Evolutionary conservation across 2,797 vertebrate species (phyloP), one percentile per base, ranked within the genome.

Genomic region (Sciaenops ocellatus): DNA sequence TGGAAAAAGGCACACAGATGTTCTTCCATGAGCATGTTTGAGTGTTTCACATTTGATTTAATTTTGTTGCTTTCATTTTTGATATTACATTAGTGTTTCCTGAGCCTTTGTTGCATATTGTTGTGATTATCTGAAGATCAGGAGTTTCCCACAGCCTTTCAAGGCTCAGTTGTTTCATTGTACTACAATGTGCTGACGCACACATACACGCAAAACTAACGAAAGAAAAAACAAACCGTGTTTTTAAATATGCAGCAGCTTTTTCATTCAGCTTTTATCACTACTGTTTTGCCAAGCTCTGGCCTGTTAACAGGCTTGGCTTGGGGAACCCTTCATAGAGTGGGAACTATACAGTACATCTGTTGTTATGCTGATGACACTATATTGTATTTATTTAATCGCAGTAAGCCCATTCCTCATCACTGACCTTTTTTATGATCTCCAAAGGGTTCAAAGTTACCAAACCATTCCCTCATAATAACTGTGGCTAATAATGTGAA

Each of bases 281-380:
- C 12, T 41, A 5, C 9, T 28, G 20, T 20, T 42, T 13, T 20
- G 8, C 54, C 24, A 34, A 78, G 16, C 34, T 67, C 55, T 34
- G 47, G 16, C n/a, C n/a, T 30, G 6, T 68, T 69, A n/a, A 44
- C 61, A 66, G 38, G 7, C 64, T 69, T 57, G 54, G 59, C n/a
- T 60, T 7, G 13, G 20, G 44, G 24, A 62, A 41, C 47, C 47
- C 30, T 26, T 41, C 11, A 17, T 51, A 18, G 13, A 30, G 16
- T 52, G 52, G 54, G 4, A 47, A 59, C 57, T 10, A 22, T n/a
- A n/a, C 8, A 56, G 15, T 16, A 46, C 4, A 56, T 50, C 9
- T 68, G 30, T 69, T 6, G 0, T 51, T 74, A 84, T 64, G 70
- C 51, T 54, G 83, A 81, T 67, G 66, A 78, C 22, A 48, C 22